Base-by-base conservation (phyloP, 2,113 vertebrate species). In the Notothenia coriiceps region DNA sequence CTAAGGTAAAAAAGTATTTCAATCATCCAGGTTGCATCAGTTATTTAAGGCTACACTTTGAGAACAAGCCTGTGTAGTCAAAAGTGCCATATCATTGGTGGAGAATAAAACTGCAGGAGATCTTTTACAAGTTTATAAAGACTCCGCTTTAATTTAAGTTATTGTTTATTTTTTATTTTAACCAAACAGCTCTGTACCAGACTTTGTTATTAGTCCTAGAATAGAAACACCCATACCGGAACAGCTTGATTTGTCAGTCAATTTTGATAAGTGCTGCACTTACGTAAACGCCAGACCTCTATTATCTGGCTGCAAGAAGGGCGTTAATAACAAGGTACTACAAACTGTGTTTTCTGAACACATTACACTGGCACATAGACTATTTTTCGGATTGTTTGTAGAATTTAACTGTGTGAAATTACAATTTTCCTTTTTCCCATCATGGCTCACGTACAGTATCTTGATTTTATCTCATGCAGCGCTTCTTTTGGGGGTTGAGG, bases 401-500 rank as follows among this genome's bases (percentile, higher is more conserved):
- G 11, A 20, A n/a, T 74, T 67, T 63, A 85, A 75, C 54, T 65
- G 54, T 70, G 75, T 67, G 63, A 70, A 85, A 77, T 83, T 10
- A 49, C n/a, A 82, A 73, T 80, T 86, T 88, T 86, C 75, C 70
- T 33, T 43, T 55, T 54, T 54, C 51, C 51, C 66, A 33, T 57
- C 80, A 57, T 80, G 60, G 52, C 47, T 68, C 69, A 60, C 66
- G 10, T 29, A 29, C 29, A 29, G 29, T 50, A 52, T 77, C 59
- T 76, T 44, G 55, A 79, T 67, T 59, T 44, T 50, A 78, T 89
- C 79, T 85, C 66, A 33, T 13, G 57, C 49, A 65, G 44, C 76
- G 86, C 51, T 73, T 83, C 66, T 43, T 9, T 4, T 7, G 25
- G 43, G 75, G 55, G 80, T 54, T 52, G 18, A 64, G 2, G 12